phyloP scores from a whole-genome alignment of 2,113 vertebrate genomes.

The Diadophis punctatus region DNA sequence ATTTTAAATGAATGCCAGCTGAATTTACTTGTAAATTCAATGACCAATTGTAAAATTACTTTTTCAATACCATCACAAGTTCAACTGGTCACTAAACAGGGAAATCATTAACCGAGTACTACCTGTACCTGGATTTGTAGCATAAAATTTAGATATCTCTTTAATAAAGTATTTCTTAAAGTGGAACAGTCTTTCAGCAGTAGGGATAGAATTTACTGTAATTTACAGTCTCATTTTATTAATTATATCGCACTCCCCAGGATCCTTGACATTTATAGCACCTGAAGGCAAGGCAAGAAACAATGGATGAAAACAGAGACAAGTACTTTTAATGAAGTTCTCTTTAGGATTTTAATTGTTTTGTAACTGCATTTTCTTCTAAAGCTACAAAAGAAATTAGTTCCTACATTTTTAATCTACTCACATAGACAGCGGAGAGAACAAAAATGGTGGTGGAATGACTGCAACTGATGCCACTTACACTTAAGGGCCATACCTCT shows the following conservation, averaged over 20 bases:
- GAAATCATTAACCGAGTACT: not conserved
- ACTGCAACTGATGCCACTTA: not conserved
- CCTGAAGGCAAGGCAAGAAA: not conserved
- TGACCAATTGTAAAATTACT: not conserved
- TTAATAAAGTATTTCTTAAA: not conserved
- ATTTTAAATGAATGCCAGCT: not conserved
- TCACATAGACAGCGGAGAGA: not conserved
- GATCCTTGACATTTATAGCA: not conserved
- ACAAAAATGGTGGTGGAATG: not conserved
- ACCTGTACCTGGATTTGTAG: not conserved
- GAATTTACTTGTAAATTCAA: not conserved
- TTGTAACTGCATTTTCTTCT: conserved; percentile 19
- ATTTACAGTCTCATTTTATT: not conserved
- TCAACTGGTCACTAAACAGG: not conserved
- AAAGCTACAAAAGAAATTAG: conserved; percentile 38
- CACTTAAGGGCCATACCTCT: not conserved
- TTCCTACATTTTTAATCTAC: not conserved
- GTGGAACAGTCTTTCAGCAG: not conserved
- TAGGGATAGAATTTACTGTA: not conserved
- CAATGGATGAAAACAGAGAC: not conserved
- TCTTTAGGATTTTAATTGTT: conserved; percentile 14
- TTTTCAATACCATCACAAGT: not conserved
- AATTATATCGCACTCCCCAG: not conserved
- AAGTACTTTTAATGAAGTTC: conserved; percentile 1
- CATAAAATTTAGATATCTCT: not conserved